Conservation (phyloP, 2,888 invertebrate species). For the Acrocera orbiculus region DNA sequence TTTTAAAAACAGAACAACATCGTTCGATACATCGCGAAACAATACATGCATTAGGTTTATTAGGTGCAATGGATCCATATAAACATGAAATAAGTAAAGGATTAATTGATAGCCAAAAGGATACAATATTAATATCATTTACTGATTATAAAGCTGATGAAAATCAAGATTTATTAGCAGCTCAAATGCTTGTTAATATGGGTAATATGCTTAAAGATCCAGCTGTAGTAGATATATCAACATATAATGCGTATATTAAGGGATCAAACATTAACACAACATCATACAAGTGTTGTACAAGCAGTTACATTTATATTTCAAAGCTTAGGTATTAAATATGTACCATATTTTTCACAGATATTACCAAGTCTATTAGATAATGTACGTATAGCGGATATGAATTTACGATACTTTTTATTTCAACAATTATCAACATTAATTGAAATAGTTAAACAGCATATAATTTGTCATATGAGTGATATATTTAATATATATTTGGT, state of each 20-base stretch:
- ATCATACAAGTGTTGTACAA: conserved; percentile 92
- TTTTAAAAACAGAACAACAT: conserved; percentile 92
- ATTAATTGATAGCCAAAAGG: conserved; percentile 71
- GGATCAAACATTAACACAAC: conserved; percentile 79
- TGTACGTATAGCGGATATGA: conserved; percentile 73
- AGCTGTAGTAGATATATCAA: conserved; percentile 90
- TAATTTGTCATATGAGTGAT: conserved; percentile 87
- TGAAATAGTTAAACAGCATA: conserved; percentile 90
- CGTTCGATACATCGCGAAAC: conserved; percentile 76
- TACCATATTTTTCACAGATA: conserved; percentile 81
- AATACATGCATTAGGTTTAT: conserved; percentile 79
- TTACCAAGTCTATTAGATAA: conserved; percentile 78
- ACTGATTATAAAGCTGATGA: conserved; percentile 62
- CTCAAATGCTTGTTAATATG: conserved; percentile 92
- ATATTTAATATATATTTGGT: conserved; percentile 82
- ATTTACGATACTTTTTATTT: conserved; percentile 82
- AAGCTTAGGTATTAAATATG: conserved; percentile 85
- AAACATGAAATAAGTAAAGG: conserved; percentile 92
- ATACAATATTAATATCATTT: conserved; percentile 65
- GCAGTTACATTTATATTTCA: conserved; percentile 95
- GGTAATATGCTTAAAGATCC: conserved; percentile 80
- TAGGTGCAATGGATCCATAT: conserved; percentile 96
- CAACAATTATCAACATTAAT: conserved; percentile 87
- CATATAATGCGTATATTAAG: conserved; percentile 87
- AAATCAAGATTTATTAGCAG: conserved; percentile 66